These are phyloP conservation scores for Lochmaea capreae DNA, from an alignment of 2,888 invertebrate species.

Conservation along the genomic window DNA sequence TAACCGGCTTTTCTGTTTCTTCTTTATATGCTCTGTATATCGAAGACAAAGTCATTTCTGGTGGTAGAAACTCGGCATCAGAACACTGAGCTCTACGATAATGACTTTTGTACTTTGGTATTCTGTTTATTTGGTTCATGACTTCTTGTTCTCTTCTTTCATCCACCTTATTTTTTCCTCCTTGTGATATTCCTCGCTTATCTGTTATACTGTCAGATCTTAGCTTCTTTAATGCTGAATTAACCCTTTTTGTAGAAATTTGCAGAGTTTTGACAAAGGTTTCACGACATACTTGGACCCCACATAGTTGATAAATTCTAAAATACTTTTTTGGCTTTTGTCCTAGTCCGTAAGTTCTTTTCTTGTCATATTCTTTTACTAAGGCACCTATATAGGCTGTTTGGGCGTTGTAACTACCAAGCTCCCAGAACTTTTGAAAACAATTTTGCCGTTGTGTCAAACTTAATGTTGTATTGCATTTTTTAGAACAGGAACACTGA, in stretches of 20 bases:
- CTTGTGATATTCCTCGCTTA: constrained; percentile 21
- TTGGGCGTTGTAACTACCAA: constrained; percentile 34
- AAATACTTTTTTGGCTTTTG: constrained; percentile 28
- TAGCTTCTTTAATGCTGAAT: background rate
- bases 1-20: constrained; percentile 24
- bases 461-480: constrained; percentile 26
- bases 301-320: constrained; percentile 25
- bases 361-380: constrained; percentile 34
- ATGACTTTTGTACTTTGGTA: constrained; percentile 28
- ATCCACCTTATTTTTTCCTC: constrained; percentile 7
- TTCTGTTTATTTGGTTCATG: constrained; percentile 25
- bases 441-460: background rate
- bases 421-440: constrained; percentile 32
- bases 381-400: constrained; percentile 32
- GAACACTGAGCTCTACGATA: constrained; percentile 21
- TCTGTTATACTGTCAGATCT: constrained; percentile 17
- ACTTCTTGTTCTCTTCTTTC: constrained; percentile 23
- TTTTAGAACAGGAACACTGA: constrained; percentile 33
- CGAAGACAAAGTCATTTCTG: no score
- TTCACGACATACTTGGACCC: constrained; percentile 30
- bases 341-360: constrained; percentile 27
- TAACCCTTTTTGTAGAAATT: constrained; percentile 14
- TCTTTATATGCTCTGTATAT: constrained; percentile 15
- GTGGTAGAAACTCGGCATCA: no score
- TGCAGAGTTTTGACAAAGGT: constrained; percentile 21